Conservation (phyloP, 1,140 invertebrate species). For the Lanistes nyassanus region DNA sequence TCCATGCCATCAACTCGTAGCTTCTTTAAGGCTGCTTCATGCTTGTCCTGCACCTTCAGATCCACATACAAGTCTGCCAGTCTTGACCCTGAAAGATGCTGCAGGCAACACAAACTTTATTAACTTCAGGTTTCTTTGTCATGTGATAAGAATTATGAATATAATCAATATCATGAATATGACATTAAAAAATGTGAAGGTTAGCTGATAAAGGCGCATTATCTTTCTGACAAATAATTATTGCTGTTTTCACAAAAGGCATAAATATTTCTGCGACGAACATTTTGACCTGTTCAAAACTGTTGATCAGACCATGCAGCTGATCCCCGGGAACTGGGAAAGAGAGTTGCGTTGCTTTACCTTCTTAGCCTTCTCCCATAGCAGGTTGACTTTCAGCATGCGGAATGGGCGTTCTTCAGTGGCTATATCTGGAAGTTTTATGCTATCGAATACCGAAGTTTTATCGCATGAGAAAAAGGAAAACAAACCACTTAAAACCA, state of each 20-base stretch:
- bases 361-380: slow-evolving; percentile 86
- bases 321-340: neutral
- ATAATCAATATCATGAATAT: neutral
- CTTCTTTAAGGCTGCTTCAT: slow-evolving; percentile 86
- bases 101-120: slow-evolving; percentile 39
- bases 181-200: neutral
- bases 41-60: slow-evolving; percentile 90
- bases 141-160: too few species aligned
- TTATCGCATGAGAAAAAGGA: slow-evolving; percentile 18
- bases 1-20: slow-evolving; percentile 84
- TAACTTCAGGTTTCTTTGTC: too few species aligned
- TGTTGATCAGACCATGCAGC: neutral
- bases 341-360: too few species aligned
- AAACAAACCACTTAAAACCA: slow-evolving; percentile 7
- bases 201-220: neutral
- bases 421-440: slow-evolving; percentile 67
- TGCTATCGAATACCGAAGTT: slow-evolving; percentile 28
- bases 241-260: neutral
- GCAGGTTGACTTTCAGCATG: slow-evolving; percentile 84
- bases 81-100: slow-evolving; percentile 86
- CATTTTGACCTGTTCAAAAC: neutral
- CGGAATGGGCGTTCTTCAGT: slow-evolving; percentile 81
- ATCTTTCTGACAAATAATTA: neutral
- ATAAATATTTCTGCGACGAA: neutral
- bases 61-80: slow-evolving; percentile 88